phyloP scores from a whole-genome alignment of 2,797 vertebrate genomes.

The Characodon lateralis region DNA sequence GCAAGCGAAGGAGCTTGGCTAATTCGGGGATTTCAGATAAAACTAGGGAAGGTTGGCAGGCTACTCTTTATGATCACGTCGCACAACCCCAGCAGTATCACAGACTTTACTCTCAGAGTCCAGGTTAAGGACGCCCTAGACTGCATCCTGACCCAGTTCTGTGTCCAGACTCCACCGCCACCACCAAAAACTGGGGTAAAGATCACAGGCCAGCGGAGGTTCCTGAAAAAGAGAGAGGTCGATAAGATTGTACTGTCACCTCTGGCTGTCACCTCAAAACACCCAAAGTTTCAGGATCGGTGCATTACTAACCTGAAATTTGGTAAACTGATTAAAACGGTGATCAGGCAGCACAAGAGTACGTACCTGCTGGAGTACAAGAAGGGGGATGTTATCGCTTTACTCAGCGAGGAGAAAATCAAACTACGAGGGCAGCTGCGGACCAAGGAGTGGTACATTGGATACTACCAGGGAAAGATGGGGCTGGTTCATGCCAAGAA shows the following conservation, averaged over 20 bases:
- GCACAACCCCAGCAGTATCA: constrained; percentile 83
- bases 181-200: constrained; percentile 86
- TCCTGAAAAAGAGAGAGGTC: constrained; percentile 95
- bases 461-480: constrained; percentile 92
- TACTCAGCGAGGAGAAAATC: constrained; percentile 96
- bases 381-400: constrained; percentile 91
- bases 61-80: constrained; percentile 90
- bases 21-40: constrained; percentile 91
- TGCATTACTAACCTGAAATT: constrained; percentile 89
- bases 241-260: constrained; percentile 94
- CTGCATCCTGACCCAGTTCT: constrained; percentile 92
- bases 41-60: constrained; percentile 91
- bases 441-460: constrained; percentile 99
- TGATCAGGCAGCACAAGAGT: constrained; percentile 93
- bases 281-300: constrained; percentile 92
- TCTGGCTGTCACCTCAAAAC: constrained; percentile 87
- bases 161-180: constrained; percentile 91
- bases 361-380: constrained; percentile 96
- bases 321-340: constrained; percentile 93
- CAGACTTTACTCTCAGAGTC: constrained; percentile 92
- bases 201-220: constrained; percentile 84
- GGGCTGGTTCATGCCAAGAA: constrained; percentile 96
- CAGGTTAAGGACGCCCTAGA: constrained; percentile 92
- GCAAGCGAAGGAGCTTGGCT: constrained; percentile 82
- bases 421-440: constrained; percentile 92